A percentile compares a stretch with the other conserved stretches of the same genome.
phyloP scores from a whole-genome alignment of 2,797 vertebrate genomes.

The Pangasius macronema region DNA sequence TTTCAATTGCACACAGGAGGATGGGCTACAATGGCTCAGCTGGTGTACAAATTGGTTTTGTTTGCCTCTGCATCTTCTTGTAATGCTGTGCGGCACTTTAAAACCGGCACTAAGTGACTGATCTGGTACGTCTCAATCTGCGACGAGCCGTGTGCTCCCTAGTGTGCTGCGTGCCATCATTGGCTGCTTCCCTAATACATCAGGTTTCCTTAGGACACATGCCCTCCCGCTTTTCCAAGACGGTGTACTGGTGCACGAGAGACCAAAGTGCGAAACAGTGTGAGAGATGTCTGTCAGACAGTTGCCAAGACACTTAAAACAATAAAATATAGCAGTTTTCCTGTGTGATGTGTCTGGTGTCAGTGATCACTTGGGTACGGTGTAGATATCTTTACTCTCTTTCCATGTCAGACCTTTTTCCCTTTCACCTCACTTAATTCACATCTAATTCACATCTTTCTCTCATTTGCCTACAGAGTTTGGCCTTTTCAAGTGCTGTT shows the following conservation, averaged over 20 bases:
- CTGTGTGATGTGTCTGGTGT: neutral
- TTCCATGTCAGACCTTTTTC: neutral
- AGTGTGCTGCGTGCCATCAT: neutral
- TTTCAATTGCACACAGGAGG: neutral
- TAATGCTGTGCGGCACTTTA: neutral
- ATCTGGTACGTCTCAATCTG: neutral
- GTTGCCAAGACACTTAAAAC: neutral
- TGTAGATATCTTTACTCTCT: neutral
- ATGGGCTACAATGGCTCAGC: neutral
- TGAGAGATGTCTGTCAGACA: neutral
- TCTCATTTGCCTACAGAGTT: too few relatives aligned
- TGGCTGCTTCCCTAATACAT: neutral
- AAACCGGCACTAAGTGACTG: neutral
- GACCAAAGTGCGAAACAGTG: neutral
- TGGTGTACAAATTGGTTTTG: neutral
- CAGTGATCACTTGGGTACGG: neutral
- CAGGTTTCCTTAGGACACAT: neutral
- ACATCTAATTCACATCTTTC: neutral
- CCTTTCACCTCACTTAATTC: neutral
- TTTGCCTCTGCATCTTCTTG: neutral
- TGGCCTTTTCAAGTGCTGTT: neutral
- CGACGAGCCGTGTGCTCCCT: neutral
- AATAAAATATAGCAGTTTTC: neutral
- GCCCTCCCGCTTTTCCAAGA: neutral
- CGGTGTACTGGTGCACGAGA: neutral